Percentiles rank a stretch among this genome's conserved stretches.
phyloP scores from a whole-genome alignment of 1,140 invertebrate species.

The Cotesia glomerata region DNA sequence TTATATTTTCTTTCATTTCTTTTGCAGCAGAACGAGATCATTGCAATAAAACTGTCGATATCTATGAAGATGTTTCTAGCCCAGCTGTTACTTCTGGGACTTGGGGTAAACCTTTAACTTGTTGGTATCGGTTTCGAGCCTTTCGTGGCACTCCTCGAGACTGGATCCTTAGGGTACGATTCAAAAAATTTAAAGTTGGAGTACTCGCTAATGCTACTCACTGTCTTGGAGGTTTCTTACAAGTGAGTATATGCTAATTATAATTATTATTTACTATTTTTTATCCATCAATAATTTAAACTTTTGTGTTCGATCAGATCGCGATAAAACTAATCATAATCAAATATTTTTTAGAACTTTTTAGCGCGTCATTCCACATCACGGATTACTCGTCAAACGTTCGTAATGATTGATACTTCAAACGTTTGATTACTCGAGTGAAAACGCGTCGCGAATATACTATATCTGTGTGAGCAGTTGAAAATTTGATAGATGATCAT shows the following conservation, averaged over 20 bases:
- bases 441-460: background rate
- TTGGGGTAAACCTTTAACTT: conserved; percentile 82
- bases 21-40: conserved; percentile 74
- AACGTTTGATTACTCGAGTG: conserved; percentile 13
- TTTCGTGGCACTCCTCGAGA: conserved; percentile 83
- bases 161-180: conserved; percentile 86
- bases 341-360: background rate
- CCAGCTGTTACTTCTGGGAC: conserved; percentile 83
- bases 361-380: background rate
- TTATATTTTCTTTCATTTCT: background rate
- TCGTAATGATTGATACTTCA: background rate
- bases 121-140: conserved; percentile 86
- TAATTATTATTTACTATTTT: background rate
- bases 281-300: conserved; percentile 19
- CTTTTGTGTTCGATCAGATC: background rate
- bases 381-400: conserved; percentile 10
- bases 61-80: conserved; percentile 87
- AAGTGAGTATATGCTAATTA: conserved; percentile 66
- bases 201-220: conserved; percentile 83
- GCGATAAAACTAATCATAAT: background rate
- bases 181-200: conserved; percentile 92
- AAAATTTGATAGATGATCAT: background rate
- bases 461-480: background rate
- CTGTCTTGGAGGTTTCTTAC: conserved; percentile 84
- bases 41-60: conserved; percentile 91